phyloP scores from a whole-genome alignment of 2,113 vertebrate genomes.

The Redunca redunca region DNA sequence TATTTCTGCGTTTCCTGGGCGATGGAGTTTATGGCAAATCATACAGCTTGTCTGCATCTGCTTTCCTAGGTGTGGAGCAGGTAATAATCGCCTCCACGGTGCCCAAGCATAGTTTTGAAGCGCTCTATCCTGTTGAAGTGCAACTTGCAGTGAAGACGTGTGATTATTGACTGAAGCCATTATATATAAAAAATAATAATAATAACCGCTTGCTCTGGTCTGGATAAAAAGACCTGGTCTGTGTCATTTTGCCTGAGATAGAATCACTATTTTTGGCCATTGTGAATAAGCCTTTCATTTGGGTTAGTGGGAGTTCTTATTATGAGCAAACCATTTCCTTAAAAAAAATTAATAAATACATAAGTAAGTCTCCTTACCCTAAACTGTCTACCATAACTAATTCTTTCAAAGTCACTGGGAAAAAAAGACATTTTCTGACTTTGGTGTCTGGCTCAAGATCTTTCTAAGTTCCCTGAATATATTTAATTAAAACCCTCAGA shows the following conservation, averaged over 20 bases:
- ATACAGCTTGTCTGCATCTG: neutral
- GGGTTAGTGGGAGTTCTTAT: conserved; percentile 47
- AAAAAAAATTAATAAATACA: neutral
- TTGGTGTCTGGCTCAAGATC: conserved; percentile 52
- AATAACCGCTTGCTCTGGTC: neutral
- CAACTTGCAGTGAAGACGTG: neutral
- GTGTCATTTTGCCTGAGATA: conserved; percentile 58
- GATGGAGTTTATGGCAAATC: neutral
- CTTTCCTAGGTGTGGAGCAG: neutral
- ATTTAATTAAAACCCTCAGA: conserved; percentile 68
- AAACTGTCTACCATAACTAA: conserved; percentile 54
- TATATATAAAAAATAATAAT: neutral
- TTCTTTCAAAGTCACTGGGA: conserved; percentile 38
- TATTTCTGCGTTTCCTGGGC: neutral
- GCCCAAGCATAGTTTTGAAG: neutral
- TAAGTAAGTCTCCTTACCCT: neutral
- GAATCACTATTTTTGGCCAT: conserved; percentile 51
- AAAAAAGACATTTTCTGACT: conserved; percentile 56
- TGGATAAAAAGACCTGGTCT: conserved; percentile 45
- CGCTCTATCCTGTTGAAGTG: neutral
- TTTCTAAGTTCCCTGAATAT: conserved; percentile 48
- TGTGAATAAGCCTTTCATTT: conserved; percentile 61
- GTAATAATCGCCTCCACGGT: neutral
- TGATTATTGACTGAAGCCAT: conserved; percentile 32
- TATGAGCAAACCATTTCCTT: conserved; percentile 40